phyloP scores from a whole-genome alignment of 2,113 vertebrate species.

The Climacteris rufus region DNA sequence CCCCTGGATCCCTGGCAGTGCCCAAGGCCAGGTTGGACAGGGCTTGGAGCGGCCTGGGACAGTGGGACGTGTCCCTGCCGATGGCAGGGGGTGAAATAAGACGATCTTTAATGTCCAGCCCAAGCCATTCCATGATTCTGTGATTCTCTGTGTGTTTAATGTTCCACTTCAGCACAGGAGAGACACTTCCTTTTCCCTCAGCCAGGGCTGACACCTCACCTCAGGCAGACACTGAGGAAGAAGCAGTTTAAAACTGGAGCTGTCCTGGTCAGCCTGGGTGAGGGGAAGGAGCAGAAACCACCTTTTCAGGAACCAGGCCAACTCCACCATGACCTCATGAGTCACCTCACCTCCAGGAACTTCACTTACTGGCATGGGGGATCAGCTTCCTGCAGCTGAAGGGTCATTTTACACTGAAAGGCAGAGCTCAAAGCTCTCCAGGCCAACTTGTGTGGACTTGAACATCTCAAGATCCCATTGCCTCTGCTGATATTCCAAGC shows the following conservation, averaged over 20 bases:
- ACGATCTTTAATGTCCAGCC: fast-evolving
- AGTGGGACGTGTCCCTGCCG: neutral
- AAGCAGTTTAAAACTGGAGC: neutral
- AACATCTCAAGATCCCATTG: conserved; percentile 12
- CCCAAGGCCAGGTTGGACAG: neutral
- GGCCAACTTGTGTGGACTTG: conserved; percentile 38
- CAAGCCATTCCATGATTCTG: neutral
- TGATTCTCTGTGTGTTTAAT: fast-evolving
- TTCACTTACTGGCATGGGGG: neutral
- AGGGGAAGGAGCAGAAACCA: neutral
- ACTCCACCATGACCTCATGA: neutral
- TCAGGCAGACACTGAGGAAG: neutral
- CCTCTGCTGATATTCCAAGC: conserved; percentile 34
- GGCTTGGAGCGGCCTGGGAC: neutral
- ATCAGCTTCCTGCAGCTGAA: neutral
- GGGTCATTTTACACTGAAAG: conserved; percentile 43
- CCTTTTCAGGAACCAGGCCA: neutral
- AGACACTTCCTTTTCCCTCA: neutral
- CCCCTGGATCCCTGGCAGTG: neutral
- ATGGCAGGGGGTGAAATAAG: too few species aligned
- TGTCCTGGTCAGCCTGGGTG: neutral
- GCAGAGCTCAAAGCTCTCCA: neutral
- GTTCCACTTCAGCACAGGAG: neutral
- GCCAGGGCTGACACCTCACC: neutral
- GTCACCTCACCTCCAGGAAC: neutral